Conservation (phyloP, 2,888 invertebrate genomes). For the Temnothorax rugatulus region DNA sequence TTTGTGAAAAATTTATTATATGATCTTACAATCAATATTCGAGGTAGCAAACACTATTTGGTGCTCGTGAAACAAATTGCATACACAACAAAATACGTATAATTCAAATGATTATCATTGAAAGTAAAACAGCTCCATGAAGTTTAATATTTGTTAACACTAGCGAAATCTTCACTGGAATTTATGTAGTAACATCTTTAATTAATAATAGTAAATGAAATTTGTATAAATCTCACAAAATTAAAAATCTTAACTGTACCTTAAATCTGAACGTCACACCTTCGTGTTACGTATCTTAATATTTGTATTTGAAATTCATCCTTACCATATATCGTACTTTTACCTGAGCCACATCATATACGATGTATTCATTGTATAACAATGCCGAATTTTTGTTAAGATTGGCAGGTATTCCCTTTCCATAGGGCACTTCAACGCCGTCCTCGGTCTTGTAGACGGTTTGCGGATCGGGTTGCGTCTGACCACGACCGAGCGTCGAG, state of each 20-base stretch:
- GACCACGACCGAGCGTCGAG: slow-evolving; percentile 95
- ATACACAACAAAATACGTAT: not conserved
- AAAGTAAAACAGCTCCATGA: not conserved
- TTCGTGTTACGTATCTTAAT: not conserved
- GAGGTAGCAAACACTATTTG: slow-evolving; percentile 37
- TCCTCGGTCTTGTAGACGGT: slow-evolving; percentile 88
- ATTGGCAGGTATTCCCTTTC: slow-evolving; percentile 88
- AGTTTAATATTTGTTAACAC: not conserved
- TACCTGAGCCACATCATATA: slow-evolving; percentile 98
- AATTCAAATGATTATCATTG: not conserved
- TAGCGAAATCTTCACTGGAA: not conserved
- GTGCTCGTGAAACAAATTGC: not conserved
- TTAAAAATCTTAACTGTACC: not conserved
- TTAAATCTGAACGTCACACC: not conserved
- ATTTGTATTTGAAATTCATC: slow-evolving; percentile 94
- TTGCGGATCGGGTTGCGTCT: slow-evolving; percentile 93
- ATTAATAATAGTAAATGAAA: not conserved
- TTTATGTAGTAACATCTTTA: not conserved
- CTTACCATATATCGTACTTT: slow-evolving; percentile 95
- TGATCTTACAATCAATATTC: slow-evolving; percentile 8
- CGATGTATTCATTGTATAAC: slow-evolving; percentile 97
- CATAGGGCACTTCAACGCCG: slow-evolving; percentile 93
- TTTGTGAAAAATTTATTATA: slow-evolving; percentile 36
- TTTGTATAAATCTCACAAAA: not conserved
- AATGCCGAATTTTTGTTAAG: slow-evolving; percentile 87